A percentile compares a stretch with the other conserved stretches of the same genome.
Conservation (phyloP, 2,113 vertebrate species). For the Triplophysa dalaica region DNA sequence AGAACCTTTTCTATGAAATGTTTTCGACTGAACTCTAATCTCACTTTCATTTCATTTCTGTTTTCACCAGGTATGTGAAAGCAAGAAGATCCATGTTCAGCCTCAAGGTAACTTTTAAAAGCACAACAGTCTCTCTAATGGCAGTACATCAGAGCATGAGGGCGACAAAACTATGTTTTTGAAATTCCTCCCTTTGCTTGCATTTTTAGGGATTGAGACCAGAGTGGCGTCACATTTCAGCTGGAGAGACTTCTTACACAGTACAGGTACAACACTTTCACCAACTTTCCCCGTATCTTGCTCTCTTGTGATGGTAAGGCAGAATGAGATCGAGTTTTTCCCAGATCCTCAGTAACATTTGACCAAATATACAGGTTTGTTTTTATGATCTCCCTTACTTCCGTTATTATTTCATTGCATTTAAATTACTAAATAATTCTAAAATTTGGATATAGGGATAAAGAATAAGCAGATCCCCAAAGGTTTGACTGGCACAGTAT, state of each 20-base stretch:
- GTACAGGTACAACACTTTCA: slow-evolving; percentile 75
- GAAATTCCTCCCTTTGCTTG: background rate
- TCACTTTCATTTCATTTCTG: slow-evolving; percentile 30
- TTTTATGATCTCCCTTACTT: no score
- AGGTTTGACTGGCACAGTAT: no score
- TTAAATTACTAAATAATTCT: no score
- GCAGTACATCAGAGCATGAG: no score
- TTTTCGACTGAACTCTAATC: background rate
- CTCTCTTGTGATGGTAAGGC: background rate
- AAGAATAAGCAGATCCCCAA: no score
- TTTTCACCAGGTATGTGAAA: slow-evolving; percentile 78
- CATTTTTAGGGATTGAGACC: slow-evolving; percentile 79
- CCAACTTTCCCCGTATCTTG: background rate
- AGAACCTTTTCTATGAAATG: background rate
- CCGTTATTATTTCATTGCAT: no score
- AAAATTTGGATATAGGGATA: no score
- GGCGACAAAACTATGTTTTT: background rate
- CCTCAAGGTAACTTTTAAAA: slow-evolving; percentile 84
- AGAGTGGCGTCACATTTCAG: slow-evolving; percentile 72
- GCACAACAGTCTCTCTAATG: background rate
- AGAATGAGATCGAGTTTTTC: no score
- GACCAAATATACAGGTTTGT: no score
- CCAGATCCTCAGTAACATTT: no score
- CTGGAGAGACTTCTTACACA: slow-evolving; percentile 82
- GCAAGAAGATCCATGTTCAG: slow-evolving; percentile 84